Conservation (phyloP, 2,888 invertebrate genomes). For the Tipula lateralis region DNA sequence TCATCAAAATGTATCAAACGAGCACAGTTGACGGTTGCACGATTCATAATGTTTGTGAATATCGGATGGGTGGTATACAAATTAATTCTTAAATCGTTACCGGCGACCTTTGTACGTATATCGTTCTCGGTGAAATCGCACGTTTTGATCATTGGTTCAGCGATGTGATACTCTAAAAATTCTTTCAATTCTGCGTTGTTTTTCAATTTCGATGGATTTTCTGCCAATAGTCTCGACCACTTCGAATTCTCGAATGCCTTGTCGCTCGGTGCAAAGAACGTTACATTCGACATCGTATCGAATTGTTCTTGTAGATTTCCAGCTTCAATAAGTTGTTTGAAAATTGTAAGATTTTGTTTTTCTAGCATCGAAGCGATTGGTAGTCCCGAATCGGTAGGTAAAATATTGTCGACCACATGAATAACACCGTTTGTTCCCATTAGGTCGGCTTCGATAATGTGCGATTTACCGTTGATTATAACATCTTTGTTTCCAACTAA, state of each 20-base stretch:
- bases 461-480: constrained; percentile 55
- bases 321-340: constrained; percentile 53
- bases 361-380: constrained; percentile 51
- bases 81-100: constrained; percentile 54
- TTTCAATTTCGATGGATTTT: constrained; percentile 44
- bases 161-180: constrained; percentile 61
- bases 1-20: constrained; percentile 57
- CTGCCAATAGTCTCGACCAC: constrained; percentile 44
- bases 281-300: constrained; percentile 55
- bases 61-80: constrained; percentile 57
- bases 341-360: constrained; percentile 58
- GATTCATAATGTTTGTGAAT: constrained; percentile 54
- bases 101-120: constrained; percentile 50
- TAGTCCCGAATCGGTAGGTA: constrained; percentile 57
- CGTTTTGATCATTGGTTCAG: constrained; percentile 53
- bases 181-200: constrained; percentile 51
- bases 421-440: constrained; percentile 70
- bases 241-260: constrained; percentile 55
- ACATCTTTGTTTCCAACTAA: constrained; percentile 51
- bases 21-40: constrained; percentile 65
- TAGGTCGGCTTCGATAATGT: constrained; percentile 56
- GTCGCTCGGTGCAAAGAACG: constrained; percentile 61
- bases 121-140: constrained; percentile 55
- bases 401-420: constrained; percentile 61
- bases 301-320: constrained; percentile 55